phyloP scores from a whole-genome alignment of 2,888 invertebrate genomes.

The Dynastes tityus region DNA sequence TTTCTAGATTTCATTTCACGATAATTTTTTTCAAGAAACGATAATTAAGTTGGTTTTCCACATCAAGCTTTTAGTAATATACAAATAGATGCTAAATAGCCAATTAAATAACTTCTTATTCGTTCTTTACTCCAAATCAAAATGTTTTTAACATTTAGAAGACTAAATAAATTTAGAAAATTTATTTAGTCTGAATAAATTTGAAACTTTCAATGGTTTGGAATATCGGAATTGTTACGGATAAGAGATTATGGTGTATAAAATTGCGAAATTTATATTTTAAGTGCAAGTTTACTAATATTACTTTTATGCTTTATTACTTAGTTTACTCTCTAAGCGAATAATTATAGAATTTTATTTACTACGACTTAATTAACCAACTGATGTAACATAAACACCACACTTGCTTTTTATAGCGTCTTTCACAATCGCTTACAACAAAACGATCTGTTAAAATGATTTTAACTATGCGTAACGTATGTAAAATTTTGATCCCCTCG shows the following conservation, averaged over 20 bases:
- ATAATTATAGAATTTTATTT: constrained; percentile 5
- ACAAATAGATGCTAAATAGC: no score
- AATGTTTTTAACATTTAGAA: no score
- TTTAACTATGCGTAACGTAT: background rate
- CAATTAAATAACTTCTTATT: no score
- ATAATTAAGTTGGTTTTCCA: no score
- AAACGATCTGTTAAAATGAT: constrained; percentile 4
- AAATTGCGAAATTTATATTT: no score
- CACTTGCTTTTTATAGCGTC: background rate
- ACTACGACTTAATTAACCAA: background rate
- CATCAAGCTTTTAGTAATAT: no score
- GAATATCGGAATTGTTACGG: background rate
- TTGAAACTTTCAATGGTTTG: background rate
- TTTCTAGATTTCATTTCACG: no score
- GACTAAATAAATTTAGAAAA: background rate
- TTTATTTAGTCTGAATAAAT: background rate
- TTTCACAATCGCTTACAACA: background rate
- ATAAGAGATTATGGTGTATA: background rate
- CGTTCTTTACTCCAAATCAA: no score
- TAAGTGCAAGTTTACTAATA: no score
- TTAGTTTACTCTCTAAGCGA: no score
- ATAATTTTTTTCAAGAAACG: no score
- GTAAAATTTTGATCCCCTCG: background rate
- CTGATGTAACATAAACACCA: background rate
- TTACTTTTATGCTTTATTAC: no score